Percentiles rank a stretch among this genome's conserved stretches.
Conservation (phyloP, 2,888 invertebrate species). For the Noctua janthina region DNA sequence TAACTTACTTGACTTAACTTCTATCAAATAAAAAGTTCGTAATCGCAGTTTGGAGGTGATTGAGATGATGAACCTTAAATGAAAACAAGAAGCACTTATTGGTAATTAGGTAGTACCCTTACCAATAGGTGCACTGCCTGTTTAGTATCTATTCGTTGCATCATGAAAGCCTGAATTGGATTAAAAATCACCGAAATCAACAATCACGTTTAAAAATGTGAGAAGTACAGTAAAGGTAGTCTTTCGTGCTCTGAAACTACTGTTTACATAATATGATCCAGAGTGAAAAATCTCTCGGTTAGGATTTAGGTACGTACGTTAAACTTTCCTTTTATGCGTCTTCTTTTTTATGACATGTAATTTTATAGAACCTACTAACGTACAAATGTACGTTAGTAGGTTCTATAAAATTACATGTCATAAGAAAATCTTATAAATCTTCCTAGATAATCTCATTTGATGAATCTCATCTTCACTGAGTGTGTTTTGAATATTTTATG, state of each 20-base stretch:
- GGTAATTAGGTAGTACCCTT: neutral
- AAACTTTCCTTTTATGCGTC: slow-evolving; percentile 12
- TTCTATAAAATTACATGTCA: no score
- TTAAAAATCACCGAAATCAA: neutral
- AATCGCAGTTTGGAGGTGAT: neutral
- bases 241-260: neutral
- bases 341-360: slow-evolving; percentile 24
- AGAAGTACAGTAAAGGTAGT: neutral
- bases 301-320: slow-evolving; percentile 1
- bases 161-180: neutral
- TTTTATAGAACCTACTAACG: slow-evolving; percentile 4
- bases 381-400: no score
- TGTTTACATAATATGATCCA: neutral
- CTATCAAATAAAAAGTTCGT: neutral
- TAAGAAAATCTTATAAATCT: slow-evolving; percentile 1
- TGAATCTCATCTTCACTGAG: neutral
- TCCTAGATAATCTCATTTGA: neutral
- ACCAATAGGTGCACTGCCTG: neutral
- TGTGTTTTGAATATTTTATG: neutral
- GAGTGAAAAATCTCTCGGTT: slow-evolving; percentile 11
- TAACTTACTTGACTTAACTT: neutral
- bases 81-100: neutral
- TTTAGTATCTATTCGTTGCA: neutral
- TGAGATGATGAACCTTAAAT: neutral
- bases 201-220: neutral